These are phyloP conservation scores for Strongylocentrotus purpuratus DNA, from an alignment of 35 echinoderm and acorn worm species.

Conservation along the genomic window DNA sequence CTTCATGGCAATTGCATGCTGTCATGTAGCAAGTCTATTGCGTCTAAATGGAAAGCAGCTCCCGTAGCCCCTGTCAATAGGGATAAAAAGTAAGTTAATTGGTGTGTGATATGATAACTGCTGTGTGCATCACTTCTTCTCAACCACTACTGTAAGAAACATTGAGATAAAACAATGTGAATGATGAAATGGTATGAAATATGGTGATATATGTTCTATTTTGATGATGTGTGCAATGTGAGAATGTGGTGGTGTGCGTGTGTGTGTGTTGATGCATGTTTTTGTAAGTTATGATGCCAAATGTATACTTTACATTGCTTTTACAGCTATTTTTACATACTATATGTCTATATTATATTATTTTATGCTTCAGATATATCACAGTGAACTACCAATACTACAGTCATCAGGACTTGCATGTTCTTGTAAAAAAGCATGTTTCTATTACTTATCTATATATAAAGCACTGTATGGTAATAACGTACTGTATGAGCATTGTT, in stretches of 20 bases:
- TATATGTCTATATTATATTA: too few species aligned
- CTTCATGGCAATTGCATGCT: conserved; percentile 60
- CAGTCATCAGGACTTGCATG: background rate
- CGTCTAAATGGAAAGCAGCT: conserved; percentile 79
- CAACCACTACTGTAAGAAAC: too few species aligned
- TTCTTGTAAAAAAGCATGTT: background rate
- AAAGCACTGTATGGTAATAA: background rate
- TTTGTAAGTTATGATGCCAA: background rate
- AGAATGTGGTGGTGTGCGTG: background rate
- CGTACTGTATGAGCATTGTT: too few species aligned
- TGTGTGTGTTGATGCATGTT: background rate
- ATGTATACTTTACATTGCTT: background rate
- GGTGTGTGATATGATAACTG: background rate
- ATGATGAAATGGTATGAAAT: too few species aligned
- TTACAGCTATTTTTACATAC: background rate
- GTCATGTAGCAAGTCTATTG: conserved; percentile 83
- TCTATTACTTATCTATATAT: too few species aligned
- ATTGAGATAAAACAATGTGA: too few species aligned
- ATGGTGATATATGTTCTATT: too few species aligned
- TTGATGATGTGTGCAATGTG: background rate
- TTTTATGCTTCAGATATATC: background rate
- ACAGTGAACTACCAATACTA: background rate
- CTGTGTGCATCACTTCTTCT: background rate
- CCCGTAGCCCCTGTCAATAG: conserved; percentile 62
- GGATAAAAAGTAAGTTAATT: conserved; percentile 83